A percentile compares a stretch with the other conserved stretches of the same genome.
These are phyloP conservation scores for Dasypolia templi DNA, from an alignment of 2,888 invertebrate species.

Conservation along the genomic window DNA sequence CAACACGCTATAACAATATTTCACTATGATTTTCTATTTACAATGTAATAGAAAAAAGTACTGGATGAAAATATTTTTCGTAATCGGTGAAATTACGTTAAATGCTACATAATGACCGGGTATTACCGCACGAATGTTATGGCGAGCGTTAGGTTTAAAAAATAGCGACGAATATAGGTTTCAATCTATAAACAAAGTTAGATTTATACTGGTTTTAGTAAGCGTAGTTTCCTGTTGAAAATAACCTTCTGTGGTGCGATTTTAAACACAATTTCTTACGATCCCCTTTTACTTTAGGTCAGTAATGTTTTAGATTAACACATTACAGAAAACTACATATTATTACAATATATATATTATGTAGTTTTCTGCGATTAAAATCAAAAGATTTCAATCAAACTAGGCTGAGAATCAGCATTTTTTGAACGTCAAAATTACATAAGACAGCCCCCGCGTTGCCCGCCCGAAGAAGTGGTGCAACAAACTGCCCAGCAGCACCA, in stretches of 20 bases:
- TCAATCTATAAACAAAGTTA: background rate
- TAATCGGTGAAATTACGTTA: conserved; percentile 26
- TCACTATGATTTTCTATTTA: background rate
- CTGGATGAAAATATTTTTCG: conserved; percentile 13
- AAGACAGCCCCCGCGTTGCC: too few species aligned
- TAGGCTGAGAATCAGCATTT: too few species aligned
- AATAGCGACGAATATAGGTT: conserved; percentile 20
- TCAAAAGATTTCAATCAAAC: too few species aligned
- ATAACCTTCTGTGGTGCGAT: background rate
- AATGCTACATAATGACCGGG: conserved; percentile 25
- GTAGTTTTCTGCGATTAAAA: background rate
- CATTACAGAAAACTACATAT: background rate
- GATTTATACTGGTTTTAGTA: background rate
- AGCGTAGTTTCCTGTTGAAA: background rate
- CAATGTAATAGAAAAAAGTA: conserved; percentile 25
- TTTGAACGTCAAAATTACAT: too few species aligned
- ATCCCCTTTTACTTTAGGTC: background rate
- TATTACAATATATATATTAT: background rate
- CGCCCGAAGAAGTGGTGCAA: too few species aligned
- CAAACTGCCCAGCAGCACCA: too few species aligned
- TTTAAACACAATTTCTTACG: background rate
- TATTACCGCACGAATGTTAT: conserved; percentile 39
- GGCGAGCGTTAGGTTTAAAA: conserved; percentile 7
- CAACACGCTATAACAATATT: background rate
- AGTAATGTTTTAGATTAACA: background rate